Conservation (phyloP, 2,797 vertebrate genomes). For the Peromyscus melanophrys region DNA sequence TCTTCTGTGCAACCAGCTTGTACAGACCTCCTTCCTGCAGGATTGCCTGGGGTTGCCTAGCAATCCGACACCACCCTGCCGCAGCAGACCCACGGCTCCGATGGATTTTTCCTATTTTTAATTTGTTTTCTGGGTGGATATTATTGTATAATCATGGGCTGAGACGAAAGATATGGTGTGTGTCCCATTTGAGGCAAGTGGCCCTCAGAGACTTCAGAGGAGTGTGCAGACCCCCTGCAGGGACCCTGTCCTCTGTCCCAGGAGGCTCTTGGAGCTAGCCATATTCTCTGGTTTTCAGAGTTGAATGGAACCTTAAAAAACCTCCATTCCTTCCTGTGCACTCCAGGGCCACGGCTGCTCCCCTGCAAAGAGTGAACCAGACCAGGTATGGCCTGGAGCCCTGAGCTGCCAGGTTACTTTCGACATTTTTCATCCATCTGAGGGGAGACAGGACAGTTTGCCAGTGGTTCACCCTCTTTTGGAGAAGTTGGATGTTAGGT, state of each 20-base stretch:
- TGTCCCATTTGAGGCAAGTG: background rate
- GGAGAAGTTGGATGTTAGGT: slow-evolving; percentile 1
- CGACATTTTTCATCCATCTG: background rate
- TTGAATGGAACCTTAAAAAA: background rate
- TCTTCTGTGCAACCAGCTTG: slow-evolving; percentile 52
- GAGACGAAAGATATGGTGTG: background rate
- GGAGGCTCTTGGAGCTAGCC: background rate
- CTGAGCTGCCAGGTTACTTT: background rate
- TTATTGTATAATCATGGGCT: slow-evolving; percentile 63
- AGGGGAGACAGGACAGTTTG: background rate
- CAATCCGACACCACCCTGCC: slow-evolving; percentile 79
- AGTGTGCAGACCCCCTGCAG: rapidly evolving
- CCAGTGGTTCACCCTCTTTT: background rate
- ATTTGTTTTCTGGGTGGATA: slow-evolving; percentile 59
- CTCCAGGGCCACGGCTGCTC: background rate
- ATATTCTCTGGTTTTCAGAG: background rate
- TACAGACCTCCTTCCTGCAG: slow-evolving; percentile 69
- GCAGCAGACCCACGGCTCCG: slow-evolving; percentile 67
- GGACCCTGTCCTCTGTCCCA: rapidly evolving
- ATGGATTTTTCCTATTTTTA: slow-evolving; percentile 72
- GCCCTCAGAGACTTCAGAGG: background rate
- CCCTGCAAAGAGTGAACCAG: no score
- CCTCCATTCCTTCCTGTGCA: background rate
- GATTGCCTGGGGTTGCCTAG: slow-evolving; percentile 85
- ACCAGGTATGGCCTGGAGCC: background rate